phyloP scores from a whole-genome alignment of 2,888 invertebrate genomes.

The Macaria notata region DNA sequence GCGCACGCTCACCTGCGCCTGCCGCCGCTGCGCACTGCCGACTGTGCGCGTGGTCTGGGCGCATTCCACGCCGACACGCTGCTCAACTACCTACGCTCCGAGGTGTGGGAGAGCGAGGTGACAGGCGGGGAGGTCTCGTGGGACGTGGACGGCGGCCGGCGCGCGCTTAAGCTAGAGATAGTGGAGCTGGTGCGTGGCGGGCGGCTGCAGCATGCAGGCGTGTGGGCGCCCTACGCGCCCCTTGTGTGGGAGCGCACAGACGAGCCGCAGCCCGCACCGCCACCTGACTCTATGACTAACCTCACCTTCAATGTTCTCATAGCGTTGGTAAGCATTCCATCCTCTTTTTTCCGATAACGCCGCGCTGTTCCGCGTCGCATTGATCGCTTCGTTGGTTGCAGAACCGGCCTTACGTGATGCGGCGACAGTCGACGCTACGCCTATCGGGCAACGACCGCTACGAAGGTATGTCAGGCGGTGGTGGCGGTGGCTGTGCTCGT shows the following conservation, averaged over 20 bases:
- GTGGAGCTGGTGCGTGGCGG: conserved; percentile 64
- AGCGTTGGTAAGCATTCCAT: no score
- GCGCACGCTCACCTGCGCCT: conserved; percentile 45
- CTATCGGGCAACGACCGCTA: conserved; percentile 90
- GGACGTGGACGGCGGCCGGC: conserved; percentile 30
- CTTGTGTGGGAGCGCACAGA: conserved; percentile 51
- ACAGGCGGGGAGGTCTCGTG: conserved; percentile 27
- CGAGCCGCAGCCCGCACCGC: conserved; percentile 42
- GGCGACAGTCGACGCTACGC: conserved; percentile 84
- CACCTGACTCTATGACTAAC: conserved; percentile 63
- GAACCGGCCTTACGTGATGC: conserved; percentile 95
- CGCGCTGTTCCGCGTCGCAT: no score
- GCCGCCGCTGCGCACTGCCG: conserved; percentile 39
- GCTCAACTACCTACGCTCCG: conserved; percentile 67
- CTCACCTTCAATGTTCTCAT: conserved; percentile 68
- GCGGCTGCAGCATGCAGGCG: conserved; percentile 47
- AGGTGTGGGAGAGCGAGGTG: conserved; percentile 28
- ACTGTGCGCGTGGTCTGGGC: conserved; percentile 51
- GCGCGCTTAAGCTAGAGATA: conserved; percentile 44
- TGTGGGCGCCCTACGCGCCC: conserved; percentile 53
- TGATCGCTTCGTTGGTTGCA: conserved; percentile 54
- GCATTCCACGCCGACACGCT: conserved; percentile 71
- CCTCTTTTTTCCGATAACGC: no score
- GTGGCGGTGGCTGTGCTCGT: no score
- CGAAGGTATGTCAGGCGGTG: no score